Percentiles rank a stretch among this genome's conserved stretches.
Conservation (phyloP, 2,113 vertebrate genomes). For the Crotalus tigris region DNA sequence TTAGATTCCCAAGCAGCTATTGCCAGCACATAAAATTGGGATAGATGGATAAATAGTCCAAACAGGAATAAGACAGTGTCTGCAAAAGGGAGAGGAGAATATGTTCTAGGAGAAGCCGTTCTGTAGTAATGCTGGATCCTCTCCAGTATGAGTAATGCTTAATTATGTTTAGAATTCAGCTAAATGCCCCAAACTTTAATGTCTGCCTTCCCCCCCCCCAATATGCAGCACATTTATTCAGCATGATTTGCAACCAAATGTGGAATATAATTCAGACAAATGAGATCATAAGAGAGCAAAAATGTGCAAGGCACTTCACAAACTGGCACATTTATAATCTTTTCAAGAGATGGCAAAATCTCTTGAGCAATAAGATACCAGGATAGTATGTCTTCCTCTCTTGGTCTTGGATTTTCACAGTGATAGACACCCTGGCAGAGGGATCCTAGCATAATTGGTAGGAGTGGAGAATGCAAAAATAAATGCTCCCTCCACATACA, state of each 20-base stretch:
- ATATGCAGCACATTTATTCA: neutral
- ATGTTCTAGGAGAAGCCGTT: neutral
- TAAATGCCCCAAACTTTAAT: neutral
- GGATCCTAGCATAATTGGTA: neutral
- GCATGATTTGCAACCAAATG: neutral
- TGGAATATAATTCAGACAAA: neutral
- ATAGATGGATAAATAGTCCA: neutral
- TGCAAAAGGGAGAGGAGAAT: neutral
- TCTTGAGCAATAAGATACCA: neutral
- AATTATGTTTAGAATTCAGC: neutral
- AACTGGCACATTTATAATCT: neutral
- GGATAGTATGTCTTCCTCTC: constrained; percentile 1
- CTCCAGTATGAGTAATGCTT: neutral
- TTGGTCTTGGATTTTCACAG: neutral
- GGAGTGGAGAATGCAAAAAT: neutral
- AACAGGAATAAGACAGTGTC: neutral
- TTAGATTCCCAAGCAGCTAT: neutral
- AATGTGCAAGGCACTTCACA: neutral
- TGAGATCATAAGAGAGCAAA: neutral
- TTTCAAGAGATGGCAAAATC: neutral
- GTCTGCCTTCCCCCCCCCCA: neutral
- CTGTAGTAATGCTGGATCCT: neutral
- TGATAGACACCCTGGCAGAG: neutral
- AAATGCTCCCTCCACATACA: neutral
- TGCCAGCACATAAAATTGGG: neutral